Base-by-base conservation (phyloP, 2,113 vertebrate genomes). In the Sinocyclocheilus anshuiensis region DNA sequence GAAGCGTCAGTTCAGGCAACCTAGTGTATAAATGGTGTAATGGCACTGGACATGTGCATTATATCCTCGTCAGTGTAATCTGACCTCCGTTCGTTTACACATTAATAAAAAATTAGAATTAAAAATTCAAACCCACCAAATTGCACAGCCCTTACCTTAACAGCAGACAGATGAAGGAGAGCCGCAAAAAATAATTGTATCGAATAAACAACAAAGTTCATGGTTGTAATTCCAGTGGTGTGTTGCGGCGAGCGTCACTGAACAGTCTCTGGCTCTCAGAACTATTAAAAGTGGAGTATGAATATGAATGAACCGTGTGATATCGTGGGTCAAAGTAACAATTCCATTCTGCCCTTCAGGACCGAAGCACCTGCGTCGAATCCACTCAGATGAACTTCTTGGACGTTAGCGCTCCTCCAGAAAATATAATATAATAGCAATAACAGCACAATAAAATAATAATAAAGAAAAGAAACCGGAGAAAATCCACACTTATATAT, bases 121-220 rank as follows among this genome's bases (percentile, higher is more conserved):
- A n/a, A n/a, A n/a, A n/a, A n/a, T n/a, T 0, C 48, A 26, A 50
- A 81, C 8, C 15, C 12, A 63, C 4, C 8, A 82, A 63, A 45
- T n/a, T 6, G 13, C 33, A 20, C 13, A 26, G 61, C 8, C 81
- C 94, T 92, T 91, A 94, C 94, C 93, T 93, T 92, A 67, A 94
- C 89, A 86, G 89, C 87, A 75, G 92, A 90, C 6, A 93, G 86
- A 87, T 93, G 91, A 67, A 93, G 87, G 89, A 93, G 88, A 63
- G 88, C 92, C 86, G 92, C 93, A 71, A 93, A 83, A 81, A 94
- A 90, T 72, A 95, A 89, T 76, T 94, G 92, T 88, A 93, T 26
- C 89, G 92, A 90, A 93, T 88, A 93, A 83, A 92, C 82, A 92
- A 92, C 90, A 93, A 93, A 93, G 94, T 95, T 94, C 94, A 95